Conservation (phyloP, 2,888 invertebrate species). For the Agapetus fuscipes region DNA sequence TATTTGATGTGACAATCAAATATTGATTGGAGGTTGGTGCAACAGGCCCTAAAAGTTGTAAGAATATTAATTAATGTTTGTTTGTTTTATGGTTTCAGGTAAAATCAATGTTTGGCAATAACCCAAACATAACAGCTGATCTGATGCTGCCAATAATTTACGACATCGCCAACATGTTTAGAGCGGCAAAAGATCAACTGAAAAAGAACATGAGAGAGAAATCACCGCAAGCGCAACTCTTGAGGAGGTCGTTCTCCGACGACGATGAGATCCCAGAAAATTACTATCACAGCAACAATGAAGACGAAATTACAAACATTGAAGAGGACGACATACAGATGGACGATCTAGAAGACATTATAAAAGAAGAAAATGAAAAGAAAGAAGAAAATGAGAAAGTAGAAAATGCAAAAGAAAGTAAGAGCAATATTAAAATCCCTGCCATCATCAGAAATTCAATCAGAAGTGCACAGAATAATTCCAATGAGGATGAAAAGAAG, state of each 20-base stretch:
- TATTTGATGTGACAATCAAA: too few relatives aligned
- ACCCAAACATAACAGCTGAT: constrained; percentile 43
- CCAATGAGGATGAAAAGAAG: background rate
- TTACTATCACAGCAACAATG: too few relatives aligned
- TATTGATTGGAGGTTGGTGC: too few relatives aligned
- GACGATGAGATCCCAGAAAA: constrained; percentile 22
- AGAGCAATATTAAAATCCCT: background rate
- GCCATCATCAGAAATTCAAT: background rate
- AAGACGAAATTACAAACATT: too few relatives aligned
- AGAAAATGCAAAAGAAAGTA: background rate
- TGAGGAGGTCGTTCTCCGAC: constrained; percentile 33
- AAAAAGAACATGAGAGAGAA: constrained; percentile 24
- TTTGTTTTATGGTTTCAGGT: constrained; percentile 36
- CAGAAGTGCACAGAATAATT: background rate
- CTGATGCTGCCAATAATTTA: constrained; percentile 53
- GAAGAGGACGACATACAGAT: too few relatives aligned
- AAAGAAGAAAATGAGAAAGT: background rate
- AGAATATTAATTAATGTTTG: too few relatives aligned
- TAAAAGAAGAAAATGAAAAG: background rate
- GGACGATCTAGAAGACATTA: background rate
- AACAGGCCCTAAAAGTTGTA: too few relatives aligned
- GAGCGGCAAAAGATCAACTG: constrained; percentile 32
- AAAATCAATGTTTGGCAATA: constrained; percentile 48
- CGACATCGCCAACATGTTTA: constrained; percentile 55
- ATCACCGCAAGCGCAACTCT: constrained; percentile 32